Conservation (phyloP, 2,888 invertebrate species). For the Eumacrocentrus americanus region DNA sequence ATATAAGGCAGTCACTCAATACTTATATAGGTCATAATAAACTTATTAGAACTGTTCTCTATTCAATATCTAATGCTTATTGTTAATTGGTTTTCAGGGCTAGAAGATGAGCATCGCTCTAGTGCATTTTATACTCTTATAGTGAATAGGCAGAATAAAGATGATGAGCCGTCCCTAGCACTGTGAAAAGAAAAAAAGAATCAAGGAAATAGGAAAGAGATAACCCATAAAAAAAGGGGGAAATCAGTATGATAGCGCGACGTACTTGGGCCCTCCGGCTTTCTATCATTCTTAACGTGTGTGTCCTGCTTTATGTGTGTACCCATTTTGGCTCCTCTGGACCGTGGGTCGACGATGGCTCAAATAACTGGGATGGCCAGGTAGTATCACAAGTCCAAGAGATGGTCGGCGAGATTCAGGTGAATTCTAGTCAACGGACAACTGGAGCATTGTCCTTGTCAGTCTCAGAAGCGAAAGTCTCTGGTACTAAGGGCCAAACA, state of each 20-base stretch:
- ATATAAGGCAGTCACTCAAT: background rate
- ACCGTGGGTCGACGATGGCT: slow-evolving; percentile 61
- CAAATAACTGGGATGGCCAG: slow-evolving; percentile 43
- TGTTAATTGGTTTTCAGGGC: slow-evolving; percentile 5
- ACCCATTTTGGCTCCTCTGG: slow-evolving; percentile 65
- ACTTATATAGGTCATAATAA: background rate
- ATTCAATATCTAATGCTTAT: background rate
- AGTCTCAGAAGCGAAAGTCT: no score
- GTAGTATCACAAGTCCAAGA: background rate
- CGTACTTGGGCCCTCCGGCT: slow-evolving; percentile 77
- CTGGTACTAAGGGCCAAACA: no score
- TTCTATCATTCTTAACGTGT: slow-evolving; percentile 77
- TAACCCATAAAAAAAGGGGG: slow-evolving; percentile 27
- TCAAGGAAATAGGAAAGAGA: background rate
- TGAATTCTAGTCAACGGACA: slow-evolving; percentile 19
- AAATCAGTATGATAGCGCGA: slow-evolving; percentile 61
- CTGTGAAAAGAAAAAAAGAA: background rate
- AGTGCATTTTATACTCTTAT: background rate
- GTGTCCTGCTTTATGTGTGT: slow-evolving; percentile 74
- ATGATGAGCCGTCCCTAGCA: slow-evolving; percentile 11
- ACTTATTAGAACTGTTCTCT: background rate
- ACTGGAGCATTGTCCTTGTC: no score
- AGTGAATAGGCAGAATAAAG: background rate
- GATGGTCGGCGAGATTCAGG: slow-evolving; percentile 25
- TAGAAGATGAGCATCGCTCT: background rate